These are phyloP conservation scores for Pagrus major DNA, from an alignment of 2,113 vertebrate genomes.

Conservation along the genomic window DNA sequence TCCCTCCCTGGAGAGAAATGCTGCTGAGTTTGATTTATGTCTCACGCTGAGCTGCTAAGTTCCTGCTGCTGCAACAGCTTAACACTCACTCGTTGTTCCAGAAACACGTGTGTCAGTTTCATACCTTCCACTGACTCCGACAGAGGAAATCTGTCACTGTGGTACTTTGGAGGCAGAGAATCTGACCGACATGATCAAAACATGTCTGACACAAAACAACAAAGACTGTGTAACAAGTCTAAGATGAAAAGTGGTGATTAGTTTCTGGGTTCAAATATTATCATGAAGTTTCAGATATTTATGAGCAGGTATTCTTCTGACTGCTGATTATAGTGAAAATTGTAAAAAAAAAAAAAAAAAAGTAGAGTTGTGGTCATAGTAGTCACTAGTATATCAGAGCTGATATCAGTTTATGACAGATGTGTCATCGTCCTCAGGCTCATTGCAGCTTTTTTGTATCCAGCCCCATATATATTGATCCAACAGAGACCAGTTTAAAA, in stretches of 20 bases:
- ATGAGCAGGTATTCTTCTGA: neutral
- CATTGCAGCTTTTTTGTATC: neutral
- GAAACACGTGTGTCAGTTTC: constrained; percentile 15
- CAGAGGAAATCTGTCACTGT: constrained; percentile 17
- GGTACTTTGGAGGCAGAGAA: neutral
- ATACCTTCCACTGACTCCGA: neutral
- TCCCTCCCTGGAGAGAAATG: neutral
- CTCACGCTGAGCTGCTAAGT: constrained; percentile 23
- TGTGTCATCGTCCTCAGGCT: neutral
- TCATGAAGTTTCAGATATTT: neutral
- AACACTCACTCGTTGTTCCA: constrained; percentile 16
- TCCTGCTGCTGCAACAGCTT: constrained; percentile 25
- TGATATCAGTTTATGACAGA: neutral
- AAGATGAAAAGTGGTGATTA: neutral
- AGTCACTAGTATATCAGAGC: neutral
- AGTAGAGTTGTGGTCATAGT: neutral
- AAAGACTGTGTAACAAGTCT: neutral
- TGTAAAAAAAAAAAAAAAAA: no score
- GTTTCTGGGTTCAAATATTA: neutral
- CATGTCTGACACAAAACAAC: neutral
- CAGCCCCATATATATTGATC: neutral
- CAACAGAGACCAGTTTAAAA: neutral
- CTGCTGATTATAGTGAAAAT: neutral
- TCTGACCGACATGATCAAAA: neutral
- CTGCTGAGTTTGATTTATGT: constrained; percentile 32